Evolutionary conservation across 2,888 invertebrate species (phyloP), one percentile per base, ranked within the genome.

Genomic region (Plebejus melissa): DNA sequence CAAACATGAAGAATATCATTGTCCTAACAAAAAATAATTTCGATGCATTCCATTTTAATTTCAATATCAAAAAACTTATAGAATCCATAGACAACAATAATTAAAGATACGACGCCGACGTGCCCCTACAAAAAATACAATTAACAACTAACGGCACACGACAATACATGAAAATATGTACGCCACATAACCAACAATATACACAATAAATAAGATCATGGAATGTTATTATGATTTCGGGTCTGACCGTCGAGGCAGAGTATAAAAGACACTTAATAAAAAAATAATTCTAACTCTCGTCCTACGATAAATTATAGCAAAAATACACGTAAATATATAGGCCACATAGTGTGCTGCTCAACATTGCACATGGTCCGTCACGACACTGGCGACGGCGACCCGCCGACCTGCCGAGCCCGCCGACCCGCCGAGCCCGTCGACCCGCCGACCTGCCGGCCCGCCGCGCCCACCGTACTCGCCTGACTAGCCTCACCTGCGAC

Each of bases 161-260:
- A 84, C 77, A 87, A 88, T 87, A 93, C 92, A 93, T 89, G 87
- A 91, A 91, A 92, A 93, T 90, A 93, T 93, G 93, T 92, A 91
- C 84, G 90, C 81, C 85, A 85, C 84, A 85, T 82, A 85, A 86
- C 87, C 83, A 87, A 90, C 86, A 91, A 91, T 92, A 90, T 93
- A 93, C 91, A 93, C 88, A 93, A 93, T 93, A 93, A 93, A 92
- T 93, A 90, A 92, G 88, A 92, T 89, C 90, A 91, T 93, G 93
- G 93, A 93, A 93, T 93, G 93, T 93, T 89, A 88, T 87, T 87
- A 89, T 87, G 85, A 88, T 88, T 90, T 88, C 83, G 84, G 86
- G 86, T 83, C 84, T 82, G 82, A 83, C 82, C 83, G 82, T 79
- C 78, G 80, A 84, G 84, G 85, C 83, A 82, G 83, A 74, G 74